These are phyloP conservation scores for Macquaria australasica DNA, from an alignment of 2,113 vertebrate genomes.

Conservation along the genomic window DNA sequence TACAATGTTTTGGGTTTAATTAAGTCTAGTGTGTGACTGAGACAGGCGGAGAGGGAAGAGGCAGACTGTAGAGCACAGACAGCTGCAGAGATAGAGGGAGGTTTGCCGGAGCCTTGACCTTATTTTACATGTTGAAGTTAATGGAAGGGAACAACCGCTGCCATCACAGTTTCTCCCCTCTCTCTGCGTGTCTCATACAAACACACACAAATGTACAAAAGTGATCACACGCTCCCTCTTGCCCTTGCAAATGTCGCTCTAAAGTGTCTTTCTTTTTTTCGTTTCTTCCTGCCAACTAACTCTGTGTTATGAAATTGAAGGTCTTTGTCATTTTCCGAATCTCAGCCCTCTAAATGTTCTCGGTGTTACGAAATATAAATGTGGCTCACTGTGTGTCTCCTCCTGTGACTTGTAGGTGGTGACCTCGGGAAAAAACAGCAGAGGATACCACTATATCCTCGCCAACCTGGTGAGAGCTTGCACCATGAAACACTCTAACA, in stretches of 20 bases:
- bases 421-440: conserved; percentile 93
- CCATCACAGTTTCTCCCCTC: conserved; percentile 66
- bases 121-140: conserved; percentile 82
- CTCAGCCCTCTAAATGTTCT: conserved; percentile 45
- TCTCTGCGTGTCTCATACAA: conserved; percentile 32
- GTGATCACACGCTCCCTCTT: conserved; percentile 26
- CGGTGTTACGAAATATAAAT: conserved; percentile 27
- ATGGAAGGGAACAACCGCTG: conserved; percentile 79
- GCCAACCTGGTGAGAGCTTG: conserved; percentile 95
- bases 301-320: conserved; percentile 39
- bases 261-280: conserved; percentile 23
- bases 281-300: conserved; percentile 22
- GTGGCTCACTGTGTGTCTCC: conserved; percentile 67
- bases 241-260: conserved; percentile 46
- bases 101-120: conserved; percentile 76
- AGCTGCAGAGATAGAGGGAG: conserved; percentile 56
- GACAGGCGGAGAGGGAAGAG: conserved; percentile 37
- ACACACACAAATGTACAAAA: conserved; percentile 46
- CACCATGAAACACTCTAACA: conserved; percentile 45
- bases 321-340: conserved; percentile 55
- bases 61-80: conserved; percentile 48
- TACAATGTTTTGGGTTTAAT: conserved; percentile 67
- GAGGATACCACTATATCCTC: conserved; percentile 98
- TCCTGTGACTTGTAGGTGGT: conserved; percentile 89
- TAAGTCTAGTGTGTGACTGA: conserved; percentile 64